Conservation (phyloP, 2,113 vertebrate species). For the Chionis minor region DNA sequence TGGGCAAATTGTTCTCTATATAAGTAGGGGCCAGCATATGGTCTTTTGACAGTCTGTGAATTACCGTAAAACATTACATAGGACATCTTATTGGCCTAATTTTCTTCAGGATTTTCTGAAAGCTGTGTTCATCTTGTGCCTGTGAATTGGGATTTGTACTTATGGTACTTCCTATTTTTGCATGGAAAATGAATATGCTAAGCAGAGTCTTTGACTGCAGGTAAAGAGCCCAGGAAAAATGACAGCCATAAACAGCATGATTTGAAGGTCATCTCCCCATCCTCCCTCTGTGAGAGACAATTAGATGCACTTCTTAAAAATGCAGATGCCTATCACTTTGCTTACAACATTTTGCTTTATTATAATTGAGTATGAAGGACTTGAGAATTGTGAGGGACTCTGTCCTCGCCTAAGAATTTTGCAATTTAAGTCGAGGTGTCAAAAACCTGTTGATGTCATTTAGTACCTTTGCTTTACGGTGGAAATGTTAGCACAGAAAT, state of each 20-base stretch:
- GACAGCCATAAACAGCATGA: not conserved
- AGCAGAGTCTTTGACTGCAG: not conserved
- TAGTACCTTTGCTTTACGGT: not conserved
- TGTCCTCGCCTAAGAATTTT: not conserved
- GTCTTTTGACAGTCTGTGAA: not conserved
- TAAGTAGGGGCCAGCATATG: not conserved
- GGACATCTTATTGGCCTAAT: not conserved
- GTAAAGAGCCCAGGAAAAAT: not conserved
- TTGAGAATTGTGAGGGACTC: not conserved
- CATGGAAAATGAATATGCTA: not conserved
- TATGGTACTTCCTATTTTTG: not conserved
- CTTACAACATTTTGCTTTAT: not conserved
- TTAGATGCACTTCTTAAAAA: not conserved
- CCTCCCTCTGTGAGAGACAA: not conserved
- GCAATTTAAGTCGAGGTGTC: conserved; percentile 16
- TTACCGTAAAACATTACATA: not conserved
- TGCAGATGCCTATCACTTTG: not conserved
- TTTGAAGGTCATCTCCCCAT: not conserved
- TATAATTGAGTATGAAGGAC: conserved; percentile 10
- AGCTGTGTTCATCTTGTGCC: not conserved
- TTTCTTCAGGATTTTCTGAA: not conserved
- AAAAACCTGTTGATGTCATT: conserved; percentile 6
- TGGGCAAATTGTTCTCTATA: not conserved
- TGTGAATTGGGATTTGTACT: not conserved
- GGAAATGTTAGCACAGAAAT: conserved; percentile 24